Conservation (phyloP, 2,113 vertebrate genomes). For the Lutjanus erythropterus region DNA sequence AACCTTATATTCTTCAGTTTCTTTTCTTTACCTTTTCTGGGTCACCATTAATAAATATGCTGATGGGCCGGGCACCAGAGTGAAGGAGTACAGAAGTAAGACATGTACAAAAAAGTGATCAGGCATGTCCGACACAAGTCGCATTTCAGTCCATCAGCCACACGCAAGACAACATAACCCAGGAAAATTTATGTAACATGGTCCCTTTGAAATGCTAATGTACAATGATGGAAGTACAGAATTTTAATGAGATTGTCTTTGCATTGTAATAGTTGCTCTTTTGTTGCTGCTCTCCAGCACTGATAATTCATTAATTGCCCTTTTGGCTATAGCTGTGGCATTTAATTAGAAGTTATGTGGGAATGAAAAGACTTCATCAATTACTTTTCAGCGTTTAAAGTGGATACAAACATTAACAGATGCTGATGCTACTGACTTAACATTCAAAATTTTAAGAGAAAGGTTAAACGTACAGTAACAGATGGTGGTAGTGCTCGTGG, state of each 20-base stretch:
- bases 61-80: background rate
- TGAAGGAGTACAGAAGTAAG: background rate
- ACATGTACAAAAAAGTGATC: conserved; percentile 11
- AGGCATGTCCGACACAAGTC: conserved; percentile 14
- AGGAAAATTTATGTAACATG: conserved; percentile 17
- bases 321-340: conserved; percentile 59
- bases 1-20: too few species aligned
- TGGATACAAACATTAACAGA: conserved; percentile 37
- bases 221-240: conserved; percentile 24
- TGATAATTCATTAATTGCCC: conserved; percentile 70
- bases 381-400: conserved; percentile 40
- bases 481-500: background rate
- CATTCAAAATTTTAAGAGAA: background rate
- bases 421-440: conserved; percentile 18
- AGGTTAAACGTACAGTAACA: conserved; percentile 16
- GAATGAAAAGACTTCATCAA: conserved; percentile 56
- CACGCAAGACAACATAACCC: conserved; percentile 12
- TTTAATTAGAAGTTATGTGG: conserved; percentile 62
- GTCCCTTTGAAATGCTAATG: conserved; percentile 63
- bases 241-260: conserved; percentile 68
- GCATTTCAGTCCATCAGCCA: conserved; percentile 27
- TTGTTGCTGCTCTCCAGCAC: conserved; percentile 44
- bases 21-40: background rate
- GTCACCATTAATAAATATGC: background rate
- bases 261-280: conserved; percentile 59